Evolutionary conservation across 2,797 vertebrate species (phyloP).

Genomic region (Amphiprion clarkii): DNA sequence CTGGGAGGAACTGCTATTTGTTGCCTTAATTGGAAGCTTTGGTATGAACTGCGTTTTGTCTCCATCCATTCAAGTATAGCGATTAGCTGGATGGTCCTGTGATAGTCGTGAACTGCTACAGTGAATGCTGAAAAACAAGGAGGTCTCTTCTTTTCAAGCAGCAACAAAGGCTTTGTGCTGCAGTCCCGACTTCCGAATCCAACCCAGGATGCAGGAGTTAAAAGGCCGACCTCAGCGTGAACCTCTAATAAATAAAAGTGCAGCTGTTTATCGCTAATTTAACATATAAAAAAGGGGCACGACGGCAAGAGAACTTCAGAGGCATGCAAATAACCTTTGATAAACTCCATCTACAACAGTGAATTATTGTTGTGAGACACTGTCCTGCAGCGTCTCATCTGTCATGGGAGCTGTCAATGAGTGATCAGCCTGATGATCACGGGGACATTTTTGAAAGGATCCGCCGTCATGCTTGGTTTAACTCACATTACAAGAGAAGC

Average conservation of each 20-base stretch:
- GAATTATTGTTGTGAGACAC: slow-evolving; percentile 49
- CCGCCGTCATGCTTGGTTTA: slow-evolving; percentile 56
- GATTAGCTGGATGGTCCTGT: slow-evolving; percentile 21
- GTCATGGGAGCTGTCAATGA: slow-evolving; percentile 80
- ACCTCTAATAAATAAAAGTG: slow-evolving; percentile 62
- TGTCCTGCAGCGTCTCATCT: slow-evolving; percentile 37
- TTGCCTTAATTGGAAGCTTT: background rate
- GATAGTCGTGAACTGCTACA: slow-evolving; percentile 17
- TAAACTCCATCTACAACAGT: slow-evolving; percentile 49
- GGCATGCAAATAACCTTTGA: slow-evolving; percentile 65
- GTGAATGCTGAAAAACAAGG: slow-evolving; percentile 31
- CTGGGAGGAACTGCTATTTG: background rate
- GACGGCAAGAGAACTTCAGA: slow-evolving; percentile 40
- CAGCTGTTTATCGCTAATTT: slow-evolving; percentile 65
- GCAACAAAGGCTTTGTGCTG: slow-evolving; percentile 46
- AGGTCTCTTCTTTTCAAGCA: slow-evolving; percentile 40
- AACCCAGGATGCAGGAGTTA: slow-evolving; percentile 42
- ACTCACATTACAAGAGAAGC: slow-evolving; percentile 55
- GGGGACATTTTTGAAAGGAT: slow-evolving; percentile 67
- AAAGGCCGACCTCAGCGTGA: slow-evolving; percentile 48
- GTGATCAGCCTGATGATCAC: slow-evolving; percentile 73
- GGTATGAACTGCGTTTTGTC: slow-evolving; percentile 21
- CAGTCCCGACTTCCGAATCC: slow-evolving; percentile 28
- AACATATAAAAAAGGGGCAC: slow-evolving; percentile 48
- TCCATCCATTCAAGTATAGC: background rate